Conservation (phyloP, 2,797 vertebrate genomes). For the Champsocephalus esox region DNA sequence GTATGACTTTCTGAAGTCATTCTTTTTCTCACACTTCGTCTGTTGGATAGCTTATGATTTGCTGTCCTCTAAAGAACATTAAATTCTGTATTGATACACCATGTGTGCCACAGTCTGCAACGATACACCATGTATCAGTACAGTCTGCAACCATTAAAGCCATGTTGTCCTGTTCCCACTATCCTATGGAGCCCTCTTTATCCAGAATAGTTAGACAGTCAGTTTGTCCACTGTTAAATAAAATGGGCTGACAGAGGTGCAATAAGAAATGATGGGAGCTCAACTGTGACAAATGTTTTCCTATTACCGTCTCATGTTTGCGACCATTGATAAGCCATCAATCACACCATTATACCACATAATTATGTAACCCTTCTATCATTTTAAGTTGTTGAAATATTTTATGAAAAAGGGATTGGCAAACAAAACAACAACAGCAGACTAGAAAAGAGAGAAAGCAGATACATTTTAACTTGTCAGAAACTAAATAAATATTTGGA, state of each 20-base stretch:
- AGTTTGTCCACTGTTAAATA: conserved; percentile 11
- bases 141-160: conserved; percentile 45
- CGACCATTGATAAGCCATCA: background rate
- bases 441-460: background rate
- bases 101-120: conserved; percentile 59
- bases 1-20: conserved; percentile 34
- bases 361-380: background rate
- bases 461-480: background rate
- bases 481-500: background rate
- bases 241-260: background rate
- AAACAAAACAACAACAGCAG: background rate
- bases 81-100: conserved; percentile 53
- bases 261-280: conserved; percentile 11
- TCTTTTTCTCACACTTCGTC: conserved; percentile 49
- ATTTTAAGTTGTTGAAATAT: background rate
- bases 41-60: conserved; percentile 33
- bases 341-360: background rate
- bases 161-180: conserved; percentile 64
- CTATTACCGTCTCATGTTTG: background rate
- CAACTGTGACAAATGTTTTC: conserved; percentile 9
- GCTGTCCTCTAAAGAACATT: conserved; percentile 33
- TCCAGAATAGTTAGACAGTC: conserved; percentile 15
- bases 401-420: background rate
- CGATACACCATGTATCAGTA: conserved; percentile 70
- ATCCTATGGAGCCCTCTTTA: conserved; percentile 25